Evolutionary conservation across 2,888 invertebrate species (phyloP).

Genomic region (Campoplex capitator): DNA sequence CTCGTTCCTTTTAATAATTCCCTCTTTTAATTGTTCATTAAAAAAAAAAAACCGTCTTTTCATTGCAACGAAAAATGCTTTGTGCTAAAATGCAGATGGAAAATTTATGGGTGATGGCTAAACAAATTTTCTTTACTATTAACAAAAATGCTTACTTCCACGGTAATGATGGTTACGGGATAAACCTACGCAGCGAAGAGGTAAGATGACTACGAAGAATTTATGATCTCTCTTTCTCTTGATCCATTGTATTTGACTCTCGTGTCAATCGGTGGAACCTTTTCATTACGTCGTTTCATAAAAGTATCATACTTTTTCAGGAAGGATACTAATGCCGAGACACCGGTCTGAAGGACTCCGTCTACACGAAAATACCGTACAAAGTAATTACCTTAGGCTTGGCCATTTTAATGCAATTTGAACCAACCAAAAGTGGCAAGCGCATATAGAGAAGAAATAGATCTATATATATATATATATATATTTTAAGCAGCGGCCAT

Average conservation of each 20-base stretch:
- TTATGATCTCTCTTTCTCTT: not conserved
- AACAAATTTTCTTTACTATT: slow-evolving; percentile 73
- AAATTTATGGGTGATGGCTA: slow-evolving; percentile 76
- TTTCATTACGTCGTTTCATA: slow-evolving; percentile 64
- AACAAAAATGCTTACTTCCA: slow-evolving; percentile 74
- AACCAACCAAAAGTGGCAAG: slow-evolving; percentile 55
- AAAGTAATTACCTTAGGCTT: slow-evolving; percentile 83
- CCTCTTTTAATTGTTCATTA: no score
- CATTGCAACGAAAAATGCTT: slow-evolving; percentile 35
- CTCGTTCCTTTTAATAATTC: no score
- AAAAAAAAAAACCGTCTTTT: not conserved
- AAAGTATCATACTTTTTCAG: slow-evolving; percentile 77
- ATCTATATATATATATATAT: slow-evolving; percentile 60
- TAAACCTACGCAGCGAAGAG: slow-evolving; percentile 79
- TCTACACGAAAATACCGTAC: slow-evolving; percentile 82
- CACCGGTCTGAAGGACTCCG: slow-evolving; percentile 83
- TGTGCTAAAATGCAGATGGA: slow-evolving; percentile 73
- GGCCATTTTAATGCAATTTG: slow-evolving; percentile 78
- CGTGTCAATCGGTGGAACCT: slow-evolving; percentile 46
- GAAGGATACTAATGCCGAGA: slow-evolving; percentile 85
- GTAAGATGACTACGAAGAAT: slow-evolving; percentile 74
- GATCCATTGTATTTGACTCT: slow-evolving; percentile 12
- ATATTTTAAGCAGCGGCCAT: slow-evolving; percentile 83
- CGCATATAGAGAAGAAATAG: slow-evolving; percentile 48
- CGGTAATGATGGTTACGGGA: slow-evolving; percentile 63